Base-by-base conservation (phyloP, 2,113 vertebrate species). In the Tyto alba region DNA sequence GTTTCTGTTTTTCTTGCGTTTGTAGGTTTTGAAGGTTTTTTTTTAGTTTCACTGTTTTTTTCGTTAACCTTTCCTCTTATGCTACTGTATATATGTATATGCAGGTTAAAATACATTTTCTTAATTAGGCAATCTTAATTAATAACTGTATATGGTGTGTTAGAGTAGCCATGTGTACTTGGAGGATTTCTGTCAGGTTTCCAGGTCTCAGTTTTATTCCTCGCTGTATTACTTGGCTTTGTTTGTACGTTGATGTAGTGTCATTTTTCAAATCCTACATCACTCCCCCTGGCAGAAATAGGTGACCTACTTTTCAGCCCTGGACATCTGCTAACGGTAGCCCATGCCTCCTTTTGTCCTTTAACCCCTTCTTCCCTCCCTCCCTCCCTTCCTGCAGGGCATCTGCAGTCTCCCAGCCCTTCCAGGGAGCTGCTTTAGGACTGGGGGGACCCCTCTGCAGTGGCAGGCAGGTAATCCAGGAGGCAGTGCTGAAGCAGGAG, bases 251-350 rank as follows among this genome's bases (percentile, higher is more conserved):
- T 52, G 47, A 78, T 89, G 67, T 22, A 69, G 73, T 66, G 78
- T 78, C 2, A 4, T 79, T 93, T 92, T 95, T 83, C 86, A 92
- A 64, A 91, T 89, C 67, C 38, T 47, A 47, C 45, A 47, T 20
- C 45, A 47, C 21, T 7, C 36, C 75, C 41, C 25, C 72, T 1
- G 34, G 71, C 93, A 90, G 92, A 95, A 95, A 95, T 88, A 96
- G 95, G 94, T 97, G 97, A 97, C 97, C 97, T 97, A 97, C 91
- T 94, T 97, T 90, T 92, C 89, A 83, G 90, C 45, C 55, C 52
- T 76, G 95, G 95, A 96, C 97, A 97, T 97, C 95, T 97, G 97
- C 75, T 96, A 79, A 56, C 57, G 60, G 76, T 30, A 67, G 72
- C 32, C 36, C 7, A 0, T 50, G 84, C 62, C 52, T 94, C 67